Conservation (phyloP, 2,888 invertebrate genomes). For the Idaea aversata region DNA sequence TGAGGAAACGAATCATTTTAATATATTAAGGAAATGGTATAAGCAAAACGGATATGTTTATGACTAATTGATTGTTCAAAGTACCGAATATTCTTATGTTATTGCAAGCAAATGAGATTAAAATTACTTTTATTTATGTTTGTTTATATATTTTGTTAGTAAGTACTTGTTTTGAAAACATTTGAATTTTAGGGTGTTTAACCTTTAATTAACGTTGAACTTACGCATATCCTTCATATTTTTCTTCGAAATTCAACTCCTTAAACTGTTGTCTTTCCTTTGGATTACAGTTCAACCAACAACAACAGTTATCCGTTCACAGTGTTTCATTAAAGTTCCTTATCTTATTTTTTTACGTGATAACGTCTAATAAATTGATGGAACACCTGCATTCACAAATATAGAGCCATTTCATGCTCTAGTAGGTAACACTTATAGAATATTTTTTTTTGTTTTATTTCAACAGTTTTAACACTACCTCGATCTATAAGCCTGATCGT, state of each 20-base stretch:
- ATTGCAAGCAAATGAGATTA: not conserved
- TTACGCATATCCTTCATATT: no score
- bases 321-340: no score
- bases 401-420: slow-evolving; percentile 9
- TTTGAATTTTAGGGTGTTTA: no score
- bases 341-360: no score
- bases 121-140: not conserved
- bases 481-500: slow-evolving; percentile 51
- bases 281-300: no score
- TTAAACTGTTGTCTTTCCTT: no score
- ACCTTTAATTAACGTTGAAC: no score
- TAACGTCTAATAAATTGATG: no score
- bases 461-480: not conserved
- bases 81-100: slow-evolving; percentile 7
- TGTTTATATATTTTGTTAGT: not conserved
- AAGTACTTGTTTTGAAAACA: not conserved
- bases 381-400: no score
- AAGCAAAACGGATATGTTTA: slow-evolving; percentile 23
- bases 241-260: no score
- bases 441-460: not conserved
- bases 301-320: no score
- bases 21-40: slow-evolving; percentile 21
- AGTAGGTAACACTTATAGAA: not conserved
- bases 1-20: slow-evolving; percentile 21
- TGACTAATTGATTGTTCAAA: slow-evolving; percentile 17